Base-by-base conservation (phyloP, 2,888 invertebrate genomes). In the Salpingus planirostris region DNA sequence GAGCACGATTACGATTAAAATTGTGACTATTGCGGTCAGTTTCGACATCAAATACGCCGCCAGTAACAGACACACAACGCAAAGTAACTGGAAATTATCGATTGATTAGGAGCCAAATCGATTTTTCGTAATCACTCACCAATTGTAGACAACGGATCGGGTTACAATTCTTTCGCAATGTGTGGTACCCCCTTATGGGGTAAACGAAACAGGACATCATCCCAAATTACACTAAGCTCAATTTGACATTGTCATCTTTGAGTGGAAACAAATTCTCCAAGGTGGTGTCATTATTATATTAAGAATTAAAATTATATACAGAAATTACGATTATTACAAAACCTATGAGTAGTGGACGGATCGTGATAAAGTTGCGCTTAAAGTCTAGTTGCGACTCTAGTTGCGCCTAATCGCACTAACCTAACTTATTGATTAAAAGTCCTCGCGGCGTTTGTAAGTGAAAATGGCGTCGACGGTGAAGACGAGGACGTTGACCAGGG, bases 381-480 rank as follows among this genome's bases (percentile, higher is more conserved):
- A n/a, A n/a, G n/a, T n/a, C n/a, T n/a, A n/a, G n/a, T n/a, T n/a
- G n/a, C n/a, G n/a, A n/a, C n/a, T n/a, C n/a, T n/a, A n/a, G n/a
- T n/a, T n/a, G n/a, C n/a, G n/a, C n/a, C n/a, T n/a, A n/a, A n/a
- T n/a, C n/a, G n/a, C n/a, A 38, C 35, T 33, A 24, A 11, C 27
- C 23, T 15, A 21, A n/a, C n/a, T n/a, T n/a, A n/a, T n/a, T n/a
- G 27, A 23, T 63, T 62, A 71, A 47, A 71, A 70, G 40, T 70
- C 70, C 18, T 69, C 66, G 38, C 71, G 69, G 47, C 67, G 65
- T 52, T 66, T 71, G 51, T 76, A 72, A 1, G 76, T 76, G 30
- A 78, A 59, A 52, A 74, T 67, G 15, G 77, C 71, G 52, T 81
- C 81, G 7, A 70, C 53, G 26, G 74, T 65, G 55, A 78, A 80